Percentiles rank a stretch among this genome's conserved stretches.
Conservation (phyloP, 1,140 invertebrate genomes). For the Orius insidiosus region DNA sequence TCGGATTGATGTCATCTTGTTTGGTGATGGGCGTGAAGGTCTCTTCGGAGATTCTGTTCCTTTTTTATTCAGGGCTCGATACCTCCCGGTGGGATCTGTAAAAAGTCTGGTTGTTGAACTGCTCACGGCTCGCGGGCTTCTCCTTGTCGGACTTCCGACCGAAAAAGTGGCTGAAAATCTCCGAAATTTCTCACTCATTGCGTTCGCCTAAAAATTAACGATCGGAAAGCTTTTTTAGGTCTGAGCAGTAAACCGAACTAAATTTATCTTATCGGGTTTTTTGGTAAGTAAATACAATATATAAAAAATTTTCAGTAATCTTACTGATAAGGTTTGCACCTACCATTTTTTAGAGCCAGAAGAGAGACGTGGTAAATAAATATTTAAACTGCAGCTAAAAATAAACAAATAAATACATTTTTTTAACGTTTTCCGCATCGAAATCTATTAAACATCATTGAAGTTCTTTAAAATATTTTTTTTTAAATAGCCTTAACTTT, state of each 20-base stretch:
- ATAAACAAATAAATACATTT: too few species aligned
- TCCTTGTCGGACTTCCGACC: not conserved
- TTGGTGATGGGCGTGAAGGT: too few species aligned
- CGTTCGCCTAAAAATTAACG: not conserved
- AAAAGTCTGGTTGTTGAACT: not conserved
- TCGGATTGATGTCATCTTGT: too few species aligned
- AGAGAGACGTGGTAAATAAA: not conserved
- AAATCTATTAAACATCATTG: too few species aligned
- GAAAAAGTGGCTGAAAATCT: constrained; percentile 1
- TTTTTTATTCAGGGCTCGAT: too few species aligned
- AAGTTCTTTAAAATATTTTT: too few species aligned
- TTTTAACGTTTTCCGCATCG: too few species aligned
- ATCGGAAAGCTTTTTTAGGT: not conserved
- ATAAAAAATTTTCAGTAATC: not conserved
- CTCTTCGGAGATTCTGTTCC: too few species aligned
- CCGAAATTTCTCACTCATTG: not conserved
- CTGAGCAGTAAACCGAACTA: not conserved
- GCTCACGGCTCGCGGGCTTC: not conserved
- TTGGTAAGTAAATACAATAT: not conserved
- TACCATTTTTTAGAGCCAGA: not conserved
- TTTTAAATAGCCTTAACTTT: too few species aligned
- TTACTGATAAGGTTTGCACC: not conserved
- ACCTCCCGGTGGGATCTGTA: not conserved
- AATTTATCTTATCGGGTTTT: not conserved
- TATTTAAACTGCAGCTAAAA: too few species aligned